phyloP scores from a whole-genome alignment of 2,888 invertebrate genomes.

The Acanthosepion esculentum region DNA sequence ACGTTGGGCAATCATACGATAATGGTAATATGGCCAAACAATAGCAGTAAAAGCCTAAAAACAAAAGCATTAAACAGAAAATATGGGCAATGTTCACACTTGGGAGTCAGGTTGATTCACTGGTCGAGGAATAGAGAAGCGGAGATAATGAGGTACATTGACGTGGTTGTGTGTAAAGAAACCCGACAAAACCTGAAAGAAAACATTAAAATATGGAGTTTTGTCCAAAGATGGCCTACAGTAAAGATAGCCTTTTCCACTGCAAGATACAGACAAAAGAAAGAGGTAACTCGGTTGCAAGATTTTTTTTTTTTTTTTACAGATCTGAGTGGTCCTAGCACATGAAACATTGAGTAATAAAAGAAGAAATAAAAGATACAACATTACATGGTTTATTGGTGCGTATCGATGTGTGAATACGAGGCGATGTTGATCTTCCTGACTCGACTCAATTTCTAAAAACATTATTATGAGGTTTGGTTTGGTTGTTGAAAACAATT shows the following conservation, averaged over 20 bases:
- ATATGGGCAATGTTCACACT: neutral
- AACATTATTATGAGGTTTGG: too few relatives aligned
- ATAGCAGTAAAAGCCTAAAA: neutral
- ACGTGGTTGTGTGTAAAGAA: neutral
- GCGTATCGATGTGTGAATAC: too few relatives aligned
- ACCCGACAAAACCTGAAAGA: neutral
- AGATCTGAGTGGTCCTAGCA: neutral
- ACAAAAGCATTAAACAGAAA: neutral
- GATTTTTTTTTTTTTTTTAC: too few relatives aligned
- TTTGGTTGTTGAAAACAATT: too few relatives aligned
- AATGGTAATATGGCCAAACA: slow-evolving; percentile 33
- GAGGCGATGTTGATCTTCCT: too few relatives aligned
- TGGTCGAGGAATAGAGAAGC: neutral
- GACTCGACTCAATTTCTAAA: too few relatives aligned
- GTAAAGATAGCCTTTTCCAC: neutral
- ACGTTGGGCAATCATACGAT: neutral
- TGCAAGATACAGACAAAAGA: neutral
- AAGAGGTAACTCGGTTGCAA: neutral
- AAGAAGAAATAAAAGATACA: neutral
- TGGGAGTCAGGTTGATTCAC: neutral
- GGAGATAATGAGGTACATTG: neutral
- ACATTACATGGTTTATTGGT: too few relatives aligned
- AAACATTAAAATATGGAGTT: slow-evolving; percentile 21
- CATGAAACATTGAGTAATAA: neutral
- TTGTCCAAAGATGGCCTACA: neutral